A percentile compares a stretch with the other conserved stretches of the same genome.
Evolutionary conservation across 1,140 invertebrate species (phyloP).

Genomic region (Drosophila quadrilineata): DNA sequence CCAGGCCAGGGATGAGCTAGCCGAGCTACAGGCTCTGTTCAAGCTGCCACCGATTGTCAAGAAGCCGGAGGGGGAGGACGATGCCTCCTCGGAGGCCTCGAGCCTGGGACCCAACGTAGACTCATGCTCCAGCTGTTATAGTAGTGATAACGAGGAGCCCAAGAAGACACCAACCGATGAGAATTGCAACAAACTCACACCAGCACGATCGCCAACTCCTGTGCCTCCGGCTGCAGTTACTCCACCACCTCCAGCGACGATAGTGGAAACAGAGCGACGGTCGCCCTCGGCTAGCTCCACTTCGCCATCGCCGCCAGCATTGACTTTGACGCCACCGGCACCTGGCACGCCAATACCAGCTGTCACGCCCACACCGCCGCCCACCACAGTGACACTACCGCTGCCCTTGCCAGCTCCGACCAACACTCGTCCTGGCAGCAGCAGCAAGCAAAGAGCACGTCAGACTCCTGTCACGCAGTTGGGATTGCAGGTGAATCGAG

Average conservation of each 20-base stretch:
- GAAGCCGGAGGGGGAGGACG: conserved; percentile 45
- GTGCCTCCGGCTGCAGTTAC: not conserved
- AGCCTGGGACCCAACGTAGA: conserved; percentile 86
- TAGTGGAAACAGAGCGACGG: not conserved
- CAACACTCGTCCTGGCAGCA: conserved; percentile 49
- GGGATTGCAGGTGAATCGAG: conserved; percentile 53
- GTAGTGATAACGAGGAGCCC: conserved; percentile 82
- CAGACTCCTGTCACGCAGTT: conserved; percentile 60
- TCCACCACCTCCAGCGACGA: not conserved
- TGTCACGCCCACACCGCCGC: conserved; percentile 27
- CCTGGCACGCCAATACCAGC: conserved; percentile 37
- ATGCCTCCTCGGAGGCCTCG: conserved; percentile 82
- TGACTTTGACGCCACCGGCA: conserved; percentile 53
- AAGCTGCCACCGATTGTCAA: conserved; percentile 53
- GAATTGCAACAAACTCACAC: conserved; percentile 52
- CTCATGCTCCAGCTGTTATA: conserved; percentile 85
- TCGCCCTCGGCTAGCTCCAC: not conserved
- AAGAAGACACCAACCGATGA: conserved; percentile 41
- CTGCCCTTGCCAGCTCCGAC: conserved; percentile 14
- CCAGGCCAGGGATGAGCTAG: conserved; percentile 78
- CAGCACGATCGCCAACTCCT: not conserved
- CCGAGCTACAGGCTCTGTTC: conserved; percentile 83
- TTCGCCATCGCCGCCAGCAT: conserved; percentile 48
- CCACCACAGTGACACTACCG: conserved; percentile 33
- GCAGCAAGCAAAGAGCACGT: conserved; percentile 48